Base-by-base conservation (phyloP, 2,797 vertebrate species). In the Muraenolepis orangiensis region DNA sequence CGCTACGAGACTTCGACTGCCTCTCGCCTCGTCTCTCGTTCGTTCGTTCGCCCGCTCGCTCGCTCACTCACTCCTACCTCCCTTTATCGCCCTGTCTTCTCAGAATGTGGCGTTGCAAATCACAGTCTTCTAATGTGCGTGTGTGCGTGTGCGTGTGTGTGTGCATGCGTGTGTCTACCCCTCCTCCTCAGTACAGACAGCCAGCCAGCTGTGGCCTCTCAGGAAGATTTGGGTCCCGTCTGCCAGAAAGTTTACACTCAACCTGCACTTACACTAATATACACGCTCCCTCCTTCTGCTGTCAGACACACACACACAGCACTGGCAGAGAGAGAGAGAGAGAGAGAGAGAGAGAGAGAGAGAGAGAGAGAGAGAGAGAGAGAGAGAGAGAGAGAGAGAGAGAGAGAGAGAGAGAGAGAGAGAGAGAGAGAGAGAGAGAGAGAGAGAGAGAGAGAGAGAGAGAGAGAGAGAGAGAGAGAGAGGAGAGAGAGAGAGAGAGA, bases 41-140 rank as follows among this genome's bases (percentile, higher is more conserved):
- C n/a, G n/a, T n/a, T n/a, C n/a, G n/a, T n/a, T n/a, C n/a, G n/a
- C 2, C 42, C 12, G 18, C n/a, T n/a, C 18, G 5, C 23, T 42
- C 71, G 69, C 66, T 69, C 26, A 72, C 20, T 71, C 29, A 51
- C 40, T 42, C 71, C 61, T 70, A 71, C 26, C 68, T 64, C 16
- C 30, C 26, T 70, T 40, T 78, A 72, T 80, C 72, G 79, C 79
- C 72, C 76, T 83, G 74, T 76, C 83, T 83, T 76, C 79, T 73
- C 82, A 72, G 81, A 80, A 88, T 90, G 74, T 86, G 84, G 88
- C 87, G 81, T 82, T 86, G 81, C 85, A 86, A 84, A 91, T 88
- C 83, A 83, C 83, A 84, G 82, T 82, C 80, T 81, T 88, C 36
- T 76, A 80, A 80, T 80, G 80, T 83, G 57, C 79, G 87, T 85